phyloP scores from a whole-genome alignment of 1,140 invertebrate species.

The Linepithema humile region DNA sequence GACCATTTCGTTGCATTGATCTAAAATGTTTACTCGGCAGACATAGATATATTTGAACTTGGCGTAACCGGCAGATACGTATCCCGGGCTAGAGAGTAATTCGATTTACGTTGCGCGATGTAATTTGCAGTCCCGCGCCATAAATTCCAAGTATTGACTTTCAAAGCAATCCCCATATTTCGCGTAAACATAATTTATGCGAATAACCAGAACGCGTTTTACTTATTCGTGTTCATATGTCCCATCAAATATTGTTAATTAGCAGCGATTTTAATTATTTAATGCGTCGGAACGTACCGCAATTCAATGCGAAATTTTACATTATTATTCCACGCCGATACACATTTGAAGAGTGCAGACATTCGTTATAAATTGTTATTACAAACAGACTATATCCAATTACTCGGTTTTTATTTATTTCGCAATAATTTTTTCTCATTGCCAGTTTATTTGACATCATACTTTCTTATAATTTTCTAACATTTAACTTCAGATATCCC shows the following conservation, averaged over 20 bases:
- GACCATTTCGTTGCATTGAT: conserved; percentile 55
- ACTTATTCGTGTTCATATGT: conserved; percentile 39
- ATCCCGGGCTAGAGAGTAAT: conserved; percentile 44
- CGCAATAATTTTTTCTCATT: neutral
- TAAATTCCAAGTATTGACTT: conserved; percentile 60
- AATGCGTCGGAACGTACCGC: conserved; percentile 13
- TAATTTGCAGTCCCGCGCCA: conserved; percentile 46
- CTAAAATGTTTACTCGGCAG: conserved; percentile 54
- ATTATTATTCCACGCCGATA: conserved; percentile 14
- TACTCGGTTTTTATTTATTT: neutral
- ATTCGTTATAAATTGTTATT: conserved; percentile 30
- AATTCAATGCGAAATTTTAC: conserved; percentile 42
- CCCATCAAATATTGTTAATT: conserved; percentile 47
- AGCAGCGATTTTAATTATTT: conserved; percentile 51
- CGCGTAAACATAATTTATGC: conserved; percentile 53
- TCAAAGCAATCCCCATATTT: conserved; percentile 51
- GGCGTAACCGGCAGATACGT: conserved; percentile 53
- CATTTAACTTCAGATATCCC: neutral
- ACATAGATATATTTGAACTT: conserved; percentile 59
- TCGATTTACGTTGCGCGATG: conserved; percentile 54
- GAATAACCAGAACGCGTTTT: conserved; percentile 44
- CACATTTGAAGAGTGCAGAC: neutral
- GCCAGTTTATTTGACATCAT: neutral
- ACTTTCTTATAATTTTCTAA: neutral
- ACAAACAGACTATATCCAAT: neutral